These are phyloP conservation scores for Deilephila elpenor DNA, from an alignment of 2,888 invertebrate genomes.

Conservation along the genomic window DNA sequence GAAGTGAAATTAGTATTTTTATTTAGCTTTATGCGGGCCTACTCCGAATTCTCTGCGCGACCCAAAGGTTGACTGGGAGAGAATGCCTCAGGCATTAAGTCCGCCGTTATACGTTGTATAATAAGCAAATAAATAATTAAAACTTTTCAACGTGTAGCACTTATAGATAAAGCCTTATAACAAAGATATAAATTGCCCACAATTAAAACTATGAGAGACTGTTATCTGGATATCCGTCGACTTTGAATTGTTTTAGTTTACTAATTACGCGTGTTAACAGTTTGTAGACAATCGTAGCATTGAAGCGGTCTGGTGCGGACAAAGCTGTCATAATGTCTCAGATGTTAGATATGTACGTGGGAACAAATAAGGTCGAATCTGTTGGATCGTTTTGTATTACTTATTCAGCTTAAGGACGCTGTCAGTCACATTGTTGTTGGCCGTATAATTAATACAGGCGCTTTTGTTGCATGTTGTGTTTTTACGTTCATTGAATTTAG, in stretches of 20 bases:
- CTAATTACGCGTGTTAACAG: conserved; percentile 40
- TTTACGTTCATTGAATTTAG: neutral
- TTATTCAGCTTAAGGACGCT: conserved; percentile 15
- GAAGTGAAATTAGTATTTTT: no score
- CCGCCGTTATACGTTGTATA: no score
- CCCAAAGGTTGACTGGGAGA: no score
- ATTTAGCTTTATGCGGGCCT: no score
- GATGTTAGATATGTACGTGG: conserved; percentile 38
- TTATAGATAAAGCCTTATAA: neutral
- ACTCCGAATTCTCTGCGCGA: no score
- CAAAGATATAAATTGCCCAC: neutral
- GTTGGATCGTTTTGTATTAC: neutral
- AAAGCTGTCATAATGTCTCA: conserved; percentile 36
- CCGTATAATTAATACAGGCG: conserved; percentile 10
- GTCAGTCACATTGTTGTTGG: conserved; percentile 12
- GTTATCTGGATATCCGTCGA: conserved; percentile 10
- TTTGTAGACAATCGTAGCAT: conserved; percentile 39
- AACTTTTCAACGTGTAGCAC: neutral
- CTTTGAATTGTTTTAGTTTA: conserved; percentile 31
- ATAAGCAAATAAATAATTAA: no score
- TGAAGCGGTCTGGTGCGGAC: conserved; percentile 35
- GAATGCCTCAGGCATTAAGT: no score
- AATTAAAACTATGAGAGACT: neutral
- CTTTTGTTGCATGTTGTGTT: neutral
- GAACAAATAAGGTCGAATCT: conserved; percentile 24